Percentiles rank a stretch among this genome's conserved stretches.
phyloP scores from a whole-genome alignment of 2,113 vertebrate species.

The Genyomyrus donnyi region DNA sequence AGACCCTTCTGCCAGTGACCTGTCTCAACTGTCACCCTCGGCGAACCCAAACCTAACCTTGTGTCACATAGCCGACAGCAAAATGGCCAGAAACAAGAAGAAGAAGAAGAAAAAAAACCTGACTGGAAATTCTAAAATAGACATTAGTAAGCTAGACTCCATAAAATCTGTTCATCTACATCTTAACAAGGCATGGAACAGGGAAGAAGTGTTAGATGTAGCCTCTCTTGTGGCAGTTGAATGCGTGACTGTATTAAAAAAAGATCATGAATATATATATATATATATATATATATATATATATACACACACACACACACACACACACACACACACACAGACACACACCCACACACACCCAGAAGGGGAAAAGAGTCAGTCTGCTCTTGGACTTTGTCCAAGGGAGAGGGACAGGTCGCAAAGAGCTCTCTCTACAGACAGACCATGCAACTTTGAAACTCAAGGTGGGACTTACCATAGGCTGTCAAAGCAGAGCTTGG shows the following conservation, averaged over 20 bases:
- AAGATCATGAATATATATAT: not conserved
- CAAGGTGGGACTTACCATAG: not conserved
- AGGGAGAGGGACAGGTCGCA: not conserved
- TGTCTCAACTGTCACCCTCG: not conserved
- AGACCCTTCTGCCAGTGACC: not conserved
- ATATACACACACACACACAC: too few relatives aligned
- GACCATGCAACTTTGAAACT: not conserved
- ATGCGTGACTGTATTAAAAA: not conserved
- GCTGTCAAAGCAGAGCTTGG: not conserved
- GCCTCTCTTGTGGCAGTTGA: not conserved
- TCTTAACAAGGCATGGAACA: not conserved
- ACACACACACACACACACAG: too few relatives aligned
- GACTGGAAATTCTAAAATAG: not conserved
- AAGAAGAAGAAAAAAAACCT: not conserved
- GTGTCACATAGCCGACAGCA: not conserved
- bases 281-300: not conserved
- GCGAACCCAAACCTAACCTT: not conserved
- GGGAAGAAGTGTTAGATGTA: not conserved
- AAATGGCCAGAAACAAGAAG: not conserved
- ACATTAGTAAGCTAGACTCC: not conserved
- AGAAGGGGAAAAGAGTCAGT: not conserved
- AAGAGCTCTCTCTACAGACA: not conserved
- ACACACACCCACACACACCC: too few relatives aligned
- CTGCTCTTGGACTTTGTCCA: not conserved
- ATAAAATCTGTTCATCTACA: constrained; percentile 2